phyloP scores from a whole-genome alignment of 1,140 invertebrate species.

The Drosophila sproati region DNA sequence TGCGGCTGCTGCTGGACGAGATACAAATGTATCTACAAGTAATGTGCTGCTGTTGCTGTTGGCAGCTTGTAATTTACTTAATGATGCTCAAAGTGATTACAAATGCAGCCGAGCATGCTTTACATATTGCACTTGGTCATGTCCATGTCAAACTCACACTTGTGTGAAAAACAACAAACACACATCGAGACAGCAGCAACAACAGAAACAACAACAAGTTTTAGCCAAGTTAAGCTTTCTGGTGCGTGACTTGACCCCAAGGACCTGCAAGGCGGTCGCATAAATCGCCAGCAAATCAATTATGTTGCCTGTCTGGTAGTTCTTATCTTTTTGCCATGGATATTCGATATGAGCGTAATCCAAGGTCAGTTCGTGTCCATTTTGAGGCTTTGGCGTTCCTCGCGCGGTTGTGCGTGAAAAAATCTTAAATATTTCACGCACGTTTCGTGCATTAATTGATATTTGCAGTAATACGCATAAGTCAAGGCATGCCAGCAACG shows the following conservation, averaged over 20 bases:
- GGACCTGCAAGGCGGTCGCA: slow-evolving; percentile 44
- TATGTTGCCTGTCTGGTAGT: slow-evolving; percentile 61
- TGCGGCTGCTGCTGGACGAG: slow-evolving; percentile 11
- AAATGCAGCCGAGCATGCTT: slow-evolving; percentile 52
- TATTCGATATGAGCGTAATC: slow-evolving; percentile 47
- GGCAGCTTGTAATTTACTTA: slow-evolving; percentile 61
- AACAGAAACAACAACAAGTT: slow-evolving; percentile 12
- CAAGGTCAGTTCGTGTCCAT: slow-evolving; percentile 61
- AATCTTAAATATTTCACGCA: slow-evolving; percentile 70
- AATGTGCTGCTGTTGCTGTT: slow-evolving; percentile 44
- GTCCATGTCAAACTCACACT: slow-evolving; percentile 33
- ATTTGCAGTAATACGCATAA: slow-evolving; percentile 81
- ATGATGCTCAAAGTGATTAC: slow-evolving; percentile 58
- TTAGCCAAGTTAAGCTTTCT: slow-evolving; percentile 25
- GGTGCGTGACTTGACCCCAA: slow-evolving; percentile 62
- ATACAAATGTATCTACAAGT: slow-evolving; percentile 53
- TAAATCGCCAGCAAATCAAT: slow-evolving; percentile 76
- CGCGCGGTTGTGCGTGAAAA: slow-evolving; percentile 15
- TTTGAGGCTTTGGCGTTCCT: neutral
- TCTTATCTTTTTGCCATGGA: slow-evolving; percentile 42
- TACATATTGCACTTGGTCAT: slow-evolving; percentile 57
- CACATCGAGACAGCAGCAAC: neutral
- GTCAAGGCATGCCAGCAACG: slow-evolving; percentile 62
- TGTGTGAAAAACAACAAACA: slow-evolving; percentile 11
- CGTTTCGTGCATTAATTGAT: slow-evolving; percentile 78